A percentile compares a stretch with the other conserved stretches of the same genome.
phyloP scores from a whole-genome alignment of 2,113 vertebrate species.

The Nannobrachium achirus region DNA sequence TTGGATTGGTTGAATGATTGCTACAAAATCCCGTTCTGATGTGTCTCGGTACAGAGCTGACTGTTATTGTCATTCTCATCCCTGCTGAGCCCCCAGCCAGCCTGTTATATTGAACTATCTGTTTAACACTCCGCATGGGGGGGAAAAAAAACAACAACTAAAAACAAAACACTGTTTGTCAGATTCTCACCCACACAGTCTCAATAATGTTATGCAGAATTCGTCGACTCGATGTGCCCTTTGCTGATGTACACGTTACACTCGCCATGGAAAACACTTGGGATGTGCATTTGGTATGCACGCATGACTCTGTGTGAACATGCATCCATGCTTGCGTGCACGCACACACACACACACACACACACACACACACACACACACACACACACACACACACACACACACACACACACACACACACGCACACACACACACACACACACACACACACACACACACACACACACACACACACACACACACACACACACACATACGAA shows the following conservation, averaged over 20 bases:
- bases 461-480: too few species aligned
- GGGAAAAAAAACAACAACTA: conserved; percentile 44
- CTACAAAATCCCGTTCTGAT: background rate
- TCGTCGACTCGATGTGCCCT: conserved; percentile 40
- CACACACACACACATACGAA: too few species aligned
- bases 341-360: conserved; percentile 20
- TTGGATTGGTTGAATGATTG: too few species aligned
- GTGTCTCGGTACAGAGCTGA: conserved; percentile 37
- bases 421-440: conserved; percentile 10
- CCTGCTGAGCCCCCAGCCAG: conserved; percentile 39
- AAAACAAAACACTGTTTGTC: conserved; percentile 44
- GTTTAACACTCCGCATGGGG: conserved; percentile 57
- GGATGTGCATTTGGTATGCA: too few species aligned
- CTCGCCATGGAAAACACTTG: too few species aligned
- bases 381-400: background rate
- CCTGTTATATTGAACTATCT: conserved; percentile 57
- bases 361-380: conserved; percentile 16
- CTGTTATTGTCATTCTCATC: conserved; percentile 13
- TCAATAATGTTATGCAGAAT: conserved; percentile 34
- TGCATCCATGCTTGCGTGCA: conserved; percentile 2
- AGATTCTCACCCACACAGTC: conserved; percentile 53
- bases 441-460: background rate
- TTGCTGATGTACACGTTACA: too few species aligned
- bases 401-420: conserved; percentile 8
- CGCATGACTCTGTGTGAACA: too few species aligned